Percentiles rank a stretch among this genome's conserved stretches.
Evolutionary conservation across 1,140 invertebrate species (phyloP).

Genomic region (Lysiphlebus fabarum): DNA sequence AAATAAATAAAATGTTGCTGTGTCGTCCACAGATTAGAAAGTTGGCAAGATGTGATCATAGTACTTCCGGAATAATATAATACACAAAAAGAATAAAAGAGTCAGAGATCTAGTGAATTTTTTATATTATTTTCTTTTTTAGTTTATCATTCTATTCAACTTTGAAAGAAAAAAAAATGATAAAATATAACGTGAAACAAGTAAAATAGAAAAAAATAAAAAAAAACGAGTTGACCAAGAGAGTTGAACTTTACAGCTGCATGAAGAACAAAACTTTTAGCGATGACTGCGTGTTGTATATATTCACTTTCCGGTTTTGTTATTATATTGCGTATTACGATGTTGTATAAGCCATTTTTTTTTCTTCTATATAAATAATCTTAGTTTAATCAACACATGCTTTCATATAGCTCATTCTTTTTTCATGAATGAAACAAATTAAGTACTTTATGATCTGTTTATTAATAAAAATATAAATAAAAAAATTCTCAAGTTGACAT

Average conservation of each 20-base stretch:
- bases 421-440: too few relatives aligned
- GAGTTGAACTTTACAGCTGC: constrained; percentile 45
- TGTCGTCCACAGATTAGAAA: not conserved
- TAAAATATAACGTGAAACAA: constrained; percentile 5
- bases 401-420: too few relatives aligned
- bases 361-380: not conserved
- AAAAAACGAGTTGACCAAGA: constrained; percentile 35
- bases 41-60: not conserved
- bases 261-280: constrained; percentile 41
- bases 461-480: too few relatives aligned
- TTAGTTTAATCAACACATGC: too few relatives aligned
- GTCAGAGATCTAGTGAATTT: too few relatives aligned
- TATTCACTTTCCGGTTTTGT: constrained; percentile 25
- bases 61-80: too few relatives aligned
- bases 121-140: constrained; percentile 2
- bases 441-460: too few relatives aligned
- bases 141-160: not conserved
- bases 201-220: constrained; percentile 36
- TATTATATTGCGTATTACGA: constrained; percentile 33
- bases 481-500: too few relatives aligned
- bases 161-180: too few relatives aligned
- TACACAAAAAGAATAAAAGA: too few relatives aligned
- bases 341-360: not conserved
- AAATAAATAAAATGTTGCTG: not conserved
- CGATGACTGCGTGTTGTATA: constrained; percentile 31